Evolutionary conservation across 2,888 invertebrate genomes (phyloP).

Genomic region (Tetheella fluctuosa): DNA sequence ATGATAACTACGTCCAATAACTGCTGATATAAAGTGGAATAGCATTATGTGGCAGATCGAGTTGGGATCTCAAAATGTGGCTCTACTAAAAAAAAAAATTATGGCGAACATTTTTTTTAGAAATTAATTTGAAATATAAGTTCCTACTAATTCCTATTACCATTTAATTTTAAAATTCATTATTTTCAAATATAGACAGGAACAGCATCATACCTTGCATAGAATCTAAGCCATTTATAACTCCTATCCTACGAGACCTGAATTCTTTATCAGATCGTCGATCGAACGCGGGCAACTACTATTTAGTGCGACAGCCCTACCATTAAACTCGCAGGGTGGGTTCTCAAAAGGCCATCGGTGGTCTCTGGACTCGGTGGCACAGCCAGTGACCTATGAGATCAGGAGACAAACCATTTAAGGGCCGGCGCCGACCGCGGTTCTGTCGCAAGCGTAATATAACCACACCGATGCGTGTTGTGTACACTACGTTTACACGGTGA

Average conservation of each 20-base stretch:
- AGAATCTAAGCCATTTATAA: neutral
- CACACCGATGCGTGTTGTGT: slow-evolving; percentile 29
- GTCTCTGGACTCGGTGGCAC: slow-evolving; percentile 41
- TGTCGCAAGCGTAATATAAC: slow-evolving; percentile 48
- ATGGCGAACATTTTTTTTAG: too few species aligned
- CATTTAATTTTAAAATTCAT: too few species aligned
- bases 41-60: too few species aligned
- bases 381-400: slow-evolving; percentile 75
- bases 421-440: slow-evolving; percentile 65
- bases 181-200: too few species aligned
- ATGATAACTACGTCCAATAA: too few species aligned
- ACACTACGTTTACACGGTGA: slow-evolving; percentile 32
- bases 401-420: slow-evolving; percentile 71
- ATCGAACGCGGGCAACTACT: neutral
- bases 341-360: slow-evolving; percentile 32
- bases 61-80: too few species aligned
- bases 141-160: too few species aligned
- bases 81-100: too few species aligned
- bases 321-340: slow-evolving; percentile 19
- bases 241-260: neutral
- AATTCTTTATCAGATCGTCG: neutral
- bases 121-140: too few species aligned
- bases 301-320: neutral
- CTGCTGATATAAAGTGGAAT: too few species aligned
- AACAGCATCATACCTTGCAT: too few species aligned